phyloP scores from a whole-genome alignment of 1,140 invertebrate genomes.

The Drosophila cardini region DNA sequence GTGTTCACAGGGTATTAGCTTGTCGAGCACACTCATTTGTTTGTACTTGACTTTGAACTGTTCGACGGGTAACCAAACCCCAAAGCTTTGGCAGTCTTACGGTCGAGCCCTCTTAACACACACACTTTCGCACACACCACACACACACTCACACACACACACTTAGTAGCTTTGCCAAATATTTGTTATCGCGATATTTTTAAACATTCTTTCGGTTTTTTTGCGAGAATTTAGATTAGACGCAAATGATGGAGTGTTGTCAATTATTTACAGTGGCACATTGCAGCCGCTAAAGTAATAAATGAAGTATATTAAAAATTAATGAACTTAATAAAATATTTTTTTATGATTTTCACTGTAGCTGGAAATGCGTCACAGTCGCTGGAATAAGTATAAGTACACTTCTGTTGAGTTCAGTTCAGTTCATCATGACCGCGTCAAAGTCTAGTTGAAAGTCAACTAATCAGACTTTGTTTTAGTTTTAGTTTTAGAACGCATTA shows the following conservation, averaged over 20 bases:
- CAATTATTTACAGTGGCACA: constrained; percentile 39
- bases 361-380: constrained; percentile 12
- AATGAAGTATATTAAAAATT: not conserved
- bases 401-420: not conserved
- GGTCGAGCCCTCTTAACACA: constrained; percentile 65
- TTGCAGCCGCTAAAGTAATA: constrained; percentile 8
- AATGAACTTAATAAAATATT: constrained; percentile 7
- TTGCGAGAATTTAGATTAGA: constrained; percentile 14
- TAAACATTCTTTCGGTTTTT: constrained; percentile 10
- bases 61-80: constrained; percentile 36
- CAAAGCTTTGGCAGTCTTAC: constrained; percentile 35
- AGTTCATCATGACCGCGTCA: constrained; percentile 7
- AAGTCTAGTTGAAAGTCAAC: constrained; percentile 30
- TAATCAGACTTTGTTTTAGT: constrained; percentile 7
- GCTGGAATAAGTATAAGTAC: not conserved
- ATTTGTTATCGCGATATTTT: constrained; percentile 38
- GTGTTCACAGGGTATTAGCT: not conserved
- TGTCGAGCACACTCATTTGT: not conserved
- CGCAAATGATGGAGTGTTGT: constrained; percentile 41
- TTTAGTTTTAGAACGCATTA: constrained; percentile 1
- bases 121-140: not conserved
- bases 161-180: constrained; percentile 16
- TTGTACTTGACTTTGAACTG: constrained; percentile 62
- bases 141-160: constrained; percentile 12
- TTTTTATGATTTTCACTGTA: constrained; percentile 28